Percentiles rank a stretch among this genome's conserved stretches.
phyloP scores from a whole-genome alignment of 2,113 vertebrate genomes.

The Megaceryle maxima region DNA sequence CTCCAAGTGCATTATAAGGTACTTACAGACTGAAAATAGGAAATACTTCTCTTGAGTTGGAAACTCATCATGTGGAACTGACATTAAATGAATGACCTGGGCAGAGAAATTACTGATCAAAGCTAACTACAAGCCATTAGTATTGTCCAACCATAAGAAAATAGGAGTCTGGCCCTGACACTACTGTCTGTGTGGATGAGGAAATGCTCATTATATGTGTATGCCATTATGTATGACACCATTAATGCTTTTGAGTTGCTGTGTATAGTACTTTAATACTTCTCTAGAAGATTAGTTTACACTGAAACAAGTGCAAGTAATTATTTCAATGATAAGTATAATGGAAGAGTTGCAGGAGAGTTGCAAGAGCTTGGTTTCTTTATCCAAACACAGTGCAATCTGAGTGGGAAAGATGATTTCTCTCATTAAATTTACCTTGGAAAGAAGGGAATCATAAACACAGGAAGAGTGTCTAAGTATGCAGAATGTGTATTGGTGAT shows the following conservation, averaged over 20 bases:
- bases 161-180: neutral
- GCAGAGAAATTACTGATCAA: neutral
- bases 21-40: neutral
- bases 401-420: neutral
- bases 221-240: neutral
- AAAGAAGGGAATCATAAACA: neutral
- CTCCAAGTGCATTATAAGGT: neutral
- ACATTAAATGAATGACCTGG: neutral
- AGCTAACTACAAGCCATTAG: neutral
- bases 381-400: neutral
- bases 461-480: neutral
- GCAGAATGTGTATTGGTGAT: neutral
- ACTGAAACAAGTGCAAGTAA: neutral
- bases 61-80: neutral
- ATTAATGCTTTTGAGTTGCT: neutral
- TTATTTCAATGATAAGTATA: neutral
- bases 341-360: neutral
- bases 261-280: neutral
- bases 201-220: neutral
- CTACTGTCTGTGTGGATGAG: neutral
- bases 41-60: neutral
- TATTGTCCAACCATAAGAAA: neutral
- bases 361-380: neutral
- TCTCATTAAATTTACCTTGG: neutral
- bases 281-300: neutral